Conservation (phyloP, 2,888 invertebrate genomes). For the Diloba caeruleocephala region DNA sequence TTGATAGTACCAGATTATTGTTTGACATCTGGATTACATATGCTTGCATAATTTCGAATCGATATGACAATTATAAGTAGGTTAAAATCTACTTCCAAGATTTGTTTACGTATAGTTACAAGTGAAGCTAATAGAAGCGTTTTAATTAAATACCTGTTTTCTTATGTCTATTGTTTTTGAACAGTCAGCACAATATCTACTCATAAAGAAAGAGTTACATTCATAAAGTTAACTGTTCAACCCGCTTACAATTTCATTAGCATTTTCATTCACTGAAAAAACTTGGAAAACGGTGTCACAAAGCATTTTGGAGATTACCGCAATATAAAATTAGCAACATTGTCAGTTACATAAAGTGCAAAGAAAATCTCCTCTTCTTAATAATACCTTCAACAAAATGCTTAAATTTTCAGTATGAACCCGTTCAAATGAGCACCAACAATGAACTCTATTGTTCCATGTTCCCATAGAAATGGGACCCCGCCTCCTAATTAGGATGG, state of each 20-base stretch:
- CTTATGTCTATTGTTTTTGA: no score
- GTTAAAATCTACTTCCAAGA: no score
- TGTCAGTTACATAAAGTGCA: slow-evolving; percentile 1
- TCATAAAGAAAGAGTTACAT: no score
- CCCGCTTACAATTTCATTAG: not conserved
- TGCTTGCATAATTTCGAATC: no score
- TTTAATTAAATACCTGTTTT: no score
- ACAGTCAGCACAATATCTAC: no score
- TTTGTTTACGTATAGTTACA: no score
- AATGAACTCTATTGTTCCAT: slow-evolving; percentile 49
- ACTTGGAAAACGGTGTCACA: not conserved
- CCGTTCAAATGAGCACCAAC: slow-evolving; percentile 51
- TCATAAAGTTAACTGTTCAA: not conserved
- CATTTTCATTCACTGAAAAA: not conserved
- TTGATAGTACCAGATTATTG: no score
- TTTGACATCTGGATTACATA: no score
- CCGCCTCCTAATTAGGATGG: slow-evolving; percentile 46
- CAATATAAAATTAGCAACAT: slow-evolving; percentile 1
- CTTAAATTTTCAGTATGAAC: slow-evolving; percentile 42
- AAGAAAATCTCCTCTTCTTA: slow-evolving; percentile 20
- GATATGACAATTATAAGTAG: no score
- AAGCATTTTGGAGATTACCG: not conserved
- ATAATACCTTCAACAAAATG: slow-evolving; percentile 38
- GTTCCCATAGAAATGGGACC: slow-evolving; percentile 45
- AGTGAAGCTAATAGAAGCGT: no score